phyloP scores from a whole-genome alignment of 2,888 invertebrate species.

The Cataglyphis rosenhaueri region DNA sequence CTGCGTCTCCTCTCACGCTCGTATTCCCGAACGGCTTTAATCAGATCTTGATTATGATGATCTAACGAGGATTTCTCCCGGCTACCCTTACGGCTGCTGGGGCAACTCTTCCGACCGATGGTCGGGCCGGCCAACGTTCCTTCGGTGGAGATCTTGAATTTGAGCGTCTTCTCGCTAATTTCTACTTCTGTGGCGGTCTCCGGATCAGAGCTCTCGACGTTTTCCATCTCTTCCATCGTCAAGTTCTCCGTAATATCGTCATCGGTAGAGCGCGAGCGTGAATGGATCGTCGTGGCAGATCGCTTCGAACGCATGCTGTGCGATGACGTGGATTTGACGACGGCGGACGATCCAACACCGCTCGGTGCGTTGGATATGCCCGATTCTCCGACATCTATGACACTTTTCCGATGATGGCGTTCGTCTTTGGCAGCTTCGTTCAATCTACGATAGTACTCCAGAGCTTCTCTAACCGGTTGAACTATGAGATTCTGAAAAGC shows the following conservation, averaged over 20 bases:
- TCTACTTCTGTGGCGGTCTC: conserved; percentile 91
- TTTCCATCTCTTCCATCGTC: conserved; percentile 86
- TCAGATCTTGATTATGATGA: conserved; percentile 85
- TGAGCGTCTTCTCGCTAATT: conserved; percentile 91
- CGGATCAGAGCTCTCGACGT: conserved; percentile 87
- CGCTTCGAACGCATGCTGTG: conserved; percentile 85
- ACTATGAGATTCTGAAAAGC: conserved; percentile 87
- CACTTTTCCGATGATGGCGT: conserved; percentile 88
- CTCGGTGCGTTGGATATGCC: conserved; percentile 64
- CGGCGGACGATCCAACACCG: conserved; percentile 67
- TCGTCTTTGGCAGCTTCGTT: conserved; percentile 89
- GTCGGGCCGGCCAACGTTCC: conserved; percentile 85
- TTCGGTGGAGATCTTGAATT: conserved; percentile 92
- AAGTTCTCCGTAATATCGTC: conserved; percentile 83
- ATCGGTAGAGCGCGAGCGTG: conserved; percentile 82
- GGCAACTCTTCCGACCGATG: conserved; percentile 88
- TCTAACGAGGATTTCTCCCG: conserved; percentile 87
- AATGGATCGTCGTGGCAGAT: conserved; percentile 84
- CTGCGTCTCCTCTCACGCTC: conserved; percentile 82
- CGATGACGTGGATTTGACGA: conserved; percentile 84
- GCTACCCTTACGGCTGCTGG: conserved; percentile 90
- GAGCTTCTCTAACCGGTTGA: conserved; percentile 88
- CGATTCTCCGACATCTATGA: conserved; percentile 83
- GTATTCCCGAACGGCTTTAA: conserved; percentile 86
- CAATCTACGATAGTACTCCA: conserved; percentile 88